Evolutionary conservation across 2,888 invertebrate genomes (phyloP).

Genomic region (Drosophila dives): DNA sequence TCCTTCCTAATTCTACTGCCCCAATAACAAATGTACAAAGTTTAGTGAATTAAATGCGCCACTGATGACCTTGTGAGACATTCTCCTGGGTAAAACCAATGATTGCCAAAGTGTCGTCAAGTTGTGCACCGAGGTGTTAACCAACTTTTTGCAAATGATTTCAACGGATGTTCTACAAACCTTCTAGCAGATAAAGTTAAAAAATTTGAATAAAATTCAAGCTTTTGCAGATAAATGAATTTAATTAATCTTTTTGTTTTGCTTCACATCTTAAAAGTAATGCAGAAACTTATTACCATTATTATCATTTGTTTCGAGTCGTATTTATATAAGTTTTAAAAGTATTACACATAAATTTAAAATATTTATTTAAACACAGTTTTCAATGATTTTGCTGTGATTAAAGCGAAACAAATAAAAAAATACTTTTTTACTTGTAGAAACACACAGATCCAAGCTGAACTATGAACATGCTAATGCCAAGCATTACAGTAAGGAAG

Average conservation of each 20-base stretch:
- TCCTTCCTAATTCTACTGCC: slow-evolving; percentile 8
- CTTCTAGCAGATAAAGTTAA: slow-evolving; percentile 6
- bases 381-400: background rate
- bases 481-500: slow-evolving; percentile 25
- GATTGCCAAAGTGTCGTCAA: slow-evolving; percentile 34
- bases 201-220: slow-evolving; percentile 1
- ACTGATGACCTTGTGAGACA: slow-evolving; percentile 40
- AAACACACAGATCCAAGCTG: slow-evolving; percentile 10
- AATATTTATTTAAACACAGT: background rate
- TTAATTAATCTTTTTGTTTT: slow-evolving; percentile 23
- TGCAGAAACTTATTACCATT: background rate
- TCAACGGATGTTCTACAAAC: slow-evolving; percentile 15
- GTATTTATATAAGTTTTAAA: background rate
- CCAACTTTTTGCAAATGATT: slow-evolving; percentile 39
- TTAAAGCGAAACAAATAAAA: background rate
- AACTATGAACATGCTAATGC: slow-evolving; percentile 12
- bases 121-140: slow-evolving; percentile 16
- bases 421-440: background rate
- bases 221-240: slow-evolving; percentile 21
- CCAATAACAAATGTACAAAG: slow-evolving; percentile 69
- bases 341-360: background rate
- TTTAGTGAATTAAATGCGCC: slow-evolving; percentile 73
- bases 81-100: slow-evolving; percentile 36
- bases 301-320: background rate
- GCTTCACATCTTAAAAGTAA: background rate